These are phyloP conservation scores for Cydia splendana DNA, from an alignment of 1,140 invertebrate species.

Conservation along the genomic window DNA sequence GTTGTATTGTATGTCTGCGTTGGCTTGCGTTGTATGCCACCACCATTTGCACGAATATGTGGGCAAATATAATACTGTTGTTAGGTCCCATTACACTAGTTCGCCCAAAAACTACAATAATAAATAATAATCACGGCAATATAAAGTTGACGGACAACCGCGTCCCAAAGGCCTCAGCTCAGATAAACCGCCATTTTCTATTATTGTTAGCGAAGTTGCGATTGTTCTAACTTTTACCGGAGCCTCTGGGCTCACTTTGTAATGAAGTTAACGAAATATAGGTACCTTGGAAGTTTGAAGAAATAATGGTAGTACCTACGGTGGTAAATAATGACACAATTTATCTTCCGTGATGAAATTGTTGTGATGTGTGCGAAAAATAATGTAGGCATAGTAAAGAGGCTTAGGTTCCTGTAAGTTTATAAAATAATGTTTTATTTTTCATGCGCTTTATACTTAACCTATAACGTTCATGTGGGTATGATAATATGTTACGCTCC, in stretches of 20 bases:
- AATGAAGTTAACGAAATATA: conserved; percentile 21
- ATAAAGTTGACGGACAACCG: neutral
- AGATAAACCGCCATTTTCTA: conserved; percentile 25
- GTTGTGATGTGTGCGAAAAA: neutral
- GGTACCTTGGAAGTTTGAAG: conserved; percentile 21
- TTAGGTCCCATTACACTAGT: neutral
- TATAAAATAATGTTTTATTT: too few species aligned
- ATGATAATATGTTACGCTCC: too few species aligned
- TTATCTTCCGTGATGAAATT: neutral
- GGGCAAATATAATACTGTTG: too few species aligned
- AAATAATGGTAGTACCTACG: conserved; percentile 12
- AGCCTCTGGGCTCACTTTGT: conserved; percentile 9
- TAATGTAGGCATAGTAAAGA: too few species aligned
- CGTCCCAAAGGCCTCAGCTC: neutral
- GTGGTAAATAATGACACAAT: conserved; percentile 9
- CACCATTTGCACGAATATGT: too few species aligned
- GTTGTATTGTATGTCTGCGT: too few species aligned
- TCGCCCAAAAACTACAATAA: neutral
- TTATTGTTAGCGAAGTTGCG: conserved; percentile 26
- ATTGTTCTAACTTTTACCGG: conserved; percentile 14
- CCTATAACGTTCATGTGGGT: too few species aligned
- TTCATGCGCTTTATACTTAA: too few species aligned
- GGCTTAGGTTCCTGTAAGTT: too few species aligned
- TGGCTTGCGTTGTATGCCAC: too few species aligned
- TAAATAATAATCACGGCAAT: neutral